Evolutionary conservation across 2,113 vertebrate species (phyloP).

Genomic region (Oncorhynchus nerka): DNA sequence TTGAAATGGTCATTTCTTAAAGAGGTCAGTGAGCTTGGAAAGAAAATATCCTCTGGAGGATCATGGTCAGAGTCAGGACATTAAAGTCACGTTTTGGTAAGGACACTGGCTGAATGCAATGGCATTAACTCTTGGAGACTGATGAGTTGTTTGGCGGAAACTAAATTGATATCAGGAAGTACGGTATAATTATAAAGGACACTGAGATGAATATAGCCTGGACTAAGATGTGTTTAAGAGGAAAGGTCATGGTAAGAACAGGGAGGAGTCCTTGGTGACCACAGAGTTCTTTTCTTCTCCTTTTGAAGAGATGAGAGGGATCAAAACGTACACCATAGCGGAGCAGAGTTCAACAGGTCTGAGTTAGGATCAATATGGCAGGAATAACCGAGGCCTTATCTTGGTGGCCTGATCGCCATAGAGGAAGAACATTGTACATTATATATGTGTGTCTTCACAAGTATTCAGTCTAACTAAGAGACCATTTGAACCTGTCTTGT

Average conservation of each 20-base stretch:
- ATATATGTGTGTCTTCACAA: too few species aligned
- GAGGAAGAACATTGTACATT: too few species aligned
- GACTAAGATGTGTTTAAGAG: slow-evolving; percentile 30
- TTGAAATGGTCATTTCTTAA: slow-evolving; percentile 45
- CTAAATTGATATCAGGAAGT: neutral
- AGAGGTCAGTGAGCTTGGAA: slow-evolving; percentile 45
- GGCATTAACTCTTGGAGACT: neutral
- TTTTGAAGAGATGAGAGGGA: slow-evolving; percentile 33
- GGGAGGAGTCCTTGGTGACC: slow-evolving; percentile 43
- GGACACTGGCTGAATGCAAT: slow-evolving; percentile 20
- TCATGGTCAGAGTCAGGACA: slow-evolving; percentile 43
- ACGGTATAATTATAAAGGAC: neutral
- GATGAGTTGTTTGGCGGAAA: neutral
- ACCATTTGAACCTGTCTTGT: neutral
- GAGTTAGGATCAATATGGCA: neutral
- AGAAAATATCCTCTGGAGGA: slow-evolving; percentile 33
- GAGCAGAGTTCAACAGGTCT: neutral
- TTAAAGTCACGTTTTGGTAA: slow-evolving; percentile 55
- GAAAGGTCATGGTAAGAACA: slow-evolving; percentile 52
- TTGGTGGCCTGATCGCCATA: slow-evolving; percentile 16
- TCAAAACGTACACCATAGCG: neutral
- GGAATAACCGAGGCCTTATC: too few species aligned
- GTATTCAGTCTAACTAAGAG: too few species aligned
- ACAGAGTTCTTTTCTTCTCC: slow-evolving; percentile 15
- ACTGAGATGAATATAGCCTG: neutral